Evolutionary conservation across 1,140 invertebrate genomes (phyloP).

Genomic region (Drosophila nasuta): DNA sequence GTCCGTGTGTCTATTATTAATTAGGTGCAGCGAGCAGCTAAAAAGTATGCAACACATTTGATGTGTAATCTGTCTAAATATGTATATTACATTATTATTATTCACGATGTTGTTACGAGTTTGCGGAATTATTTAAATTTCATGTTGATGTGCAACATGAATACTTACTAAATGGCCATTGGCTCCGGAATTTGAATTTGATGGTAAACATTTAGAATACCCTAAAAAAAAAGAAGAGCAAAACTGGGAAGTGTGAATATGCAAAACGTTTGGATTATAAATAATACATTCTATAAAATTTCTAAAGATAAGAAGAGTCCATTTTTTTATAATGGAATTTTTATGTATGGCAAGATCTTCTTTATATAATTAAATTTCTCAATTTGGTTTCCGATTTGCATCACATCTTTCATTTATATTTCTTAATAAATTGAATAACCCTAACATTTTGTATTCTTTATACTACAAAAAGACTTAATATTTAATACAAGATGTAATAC

Average conservation of each 20-base stretch:
- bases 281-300: too few species aligned
- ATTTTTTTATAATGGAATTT: too few species aligned
- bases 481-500: too few species aligned
- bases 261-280: not conserved
- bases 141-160: conserved; percentile 6
- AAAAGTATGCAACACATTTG: conserved; percentile 27
- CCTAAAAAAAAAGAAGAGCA: not conserved
- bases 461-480: too few species aligned
- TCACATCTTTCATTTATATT: too few species aligned
- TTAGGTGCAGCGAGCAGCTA: conserved; percentile 23
- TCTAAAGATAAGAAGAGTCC: too few species aligned
- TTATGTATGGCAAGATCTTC: too few species aligned
- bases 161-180: conserved; percentile 21
- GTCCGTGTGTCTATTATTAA: conserved; percentile 29
- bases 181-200: conserved; percentile 33
- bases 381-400: too few species aligned
- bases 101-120: conserved; percentile 18
- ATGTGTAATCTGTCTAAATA: conserved; percentile 25
- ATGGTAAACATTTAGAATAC: conserved; percentile 13
- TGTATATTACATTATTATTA: conserved; percentile 30
- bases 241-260: not conserved
- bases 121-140: conserved; percentile 31
- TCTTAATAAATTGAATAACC: too few species aligned
- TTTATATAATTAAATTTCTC: too few species aligned
- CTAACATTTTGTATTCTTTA: too few species aligned